These are phyloP conservation scores for Drosophila truncata DNA, from an alignment of 1,140 invertebrate genomes.

Conservation along the genomic window DNA sequence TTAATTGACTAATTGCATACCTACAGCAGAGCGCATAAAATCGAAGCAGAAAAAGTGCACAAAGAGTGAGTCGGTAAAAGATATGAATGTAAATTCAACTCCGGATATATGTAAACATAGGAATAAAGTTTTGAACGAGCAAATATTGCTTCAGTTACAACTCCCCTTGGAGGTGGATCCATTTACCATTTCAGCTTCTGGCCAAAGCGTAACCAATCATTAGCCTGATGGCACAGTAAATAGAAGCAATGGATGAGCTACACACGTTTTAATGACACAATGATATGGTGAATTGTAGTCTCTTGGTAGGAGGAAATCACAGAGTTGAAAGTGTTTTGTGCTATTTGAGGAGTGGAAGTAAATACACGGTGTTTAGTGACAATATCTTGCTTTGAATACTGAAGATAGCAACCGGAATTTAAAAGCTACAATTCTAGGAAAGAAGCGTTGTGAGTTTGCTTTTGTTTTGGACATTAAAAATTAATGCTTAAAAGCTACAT, in stretches of 20 bases:
- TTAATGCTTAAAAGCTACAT: neutral
- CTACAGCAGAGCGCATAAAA: slow-evolving; percentile 55
- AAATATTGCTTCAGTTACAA: slow-evolving; percentile 24
- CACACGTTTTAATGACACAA: slow-evolving; percentile 33
- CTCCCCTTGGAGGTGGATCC: slow-evolving; percentile 24
- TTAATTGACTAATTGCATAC: slow-evolving; percentile 84
- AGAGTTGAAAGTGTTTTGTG: slow-evolving; percentile 29
- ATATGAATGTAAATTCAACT: slow-evolving; percentile 42
- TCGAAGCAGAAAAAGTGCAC: slow-evolving; percentile 7
- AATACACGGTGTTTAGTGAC: slow-evolving; percentile 9
- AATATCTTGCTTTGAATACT: neutral
- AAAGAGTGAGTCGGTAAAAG: slow-evolving; percentile 24
- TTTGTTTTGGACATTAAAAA: neutral
- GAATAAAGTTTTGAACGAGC: slow-evolving; percentile 8
- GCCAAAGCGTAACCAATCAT: slow-evolving; percentile 25
- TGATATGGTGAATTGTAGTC: slow-evolving; percentile 27
- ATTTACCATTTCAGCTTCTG: slow-evolving; percentile 4
- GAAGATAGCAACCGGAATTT: neutral
- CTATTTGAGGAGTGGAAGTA: slow-evolving; percentile 9
- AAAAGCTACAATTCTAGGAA: neutral
- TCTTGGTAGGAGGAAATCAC: slow-evolving; percentile 14
- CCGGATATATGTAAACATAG: slow-evolving; percentile 6
- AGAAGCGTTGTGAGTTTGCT: neutral
- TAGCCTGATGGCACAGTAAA: slow-evolving; percentile 23
- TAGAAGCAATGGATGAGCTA: slow-evolving; percentile 19